Conservation (phyloP, 2,888 invertebrate species). For the Holacanthella duospinosa region DNA sequence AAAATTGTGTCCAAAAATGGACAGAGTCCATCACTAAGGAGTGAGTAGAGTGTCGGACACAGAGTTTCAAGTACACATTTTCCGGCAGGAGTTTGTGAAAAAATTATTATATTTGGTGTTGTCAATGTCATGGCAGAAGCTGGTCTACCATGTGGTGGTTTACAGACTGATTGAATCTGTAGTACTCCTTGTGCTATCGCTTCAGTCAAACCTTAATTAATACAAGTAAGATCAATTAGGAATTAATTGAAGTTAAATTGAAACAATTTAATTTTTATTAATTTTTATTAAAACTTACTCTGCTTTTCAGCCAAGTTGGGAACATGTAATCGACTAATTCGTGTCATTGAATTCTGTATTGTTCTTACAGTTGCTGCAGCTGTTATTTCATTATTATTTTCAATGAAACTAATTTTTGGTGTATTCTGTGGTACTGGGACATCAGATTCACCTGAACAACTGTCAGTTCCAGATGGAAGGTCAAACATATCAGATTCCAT, state of each 20-base stretch:
- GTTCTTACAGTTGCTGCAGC: too few species aligned
- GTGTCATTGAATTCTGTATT: background rate
- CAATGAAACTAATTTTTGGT: background rate
- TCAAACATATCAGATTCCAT: background rate
- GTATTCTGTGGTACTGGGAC: background rate
- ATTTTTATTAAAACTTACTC: constrained; percentile 22
- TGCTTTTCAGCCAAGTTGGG: constrained; percentile 33
- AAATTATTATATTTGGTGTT: constrained; percentile 21
- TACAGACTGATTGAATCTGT: constrained; percentile 41
- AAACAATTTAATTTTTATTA: background rate
- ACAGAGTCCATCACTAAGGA: constrained; percentile 73
- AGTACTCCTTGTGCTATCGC: constrained; percentile 65
- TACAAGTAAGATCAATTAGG: constrained; percentile 10
- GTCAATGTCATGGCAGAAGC: too few species aligned
- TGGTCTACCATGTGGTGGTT: constrained; percentile 9
- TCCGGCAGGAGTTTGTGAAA: constrained; percentile 49
- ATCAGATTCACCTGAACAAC: background rate
- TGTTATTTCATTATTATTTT: too few species aligned
- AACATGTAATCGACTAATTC: background rate
- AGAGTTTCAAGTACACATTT: constrained; percentile 63
- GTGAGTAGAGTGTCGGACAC: constrained; percentile 72
- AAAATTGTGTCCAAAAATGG: constrained; percentile 71
- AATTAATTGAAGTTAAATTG: constrained; percentile 5
- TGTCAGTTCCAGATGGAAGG: background rate
- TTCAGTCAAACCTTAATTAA: constrained; percentile 54